Evolutionary conservation across 2,113 vertebrate genomes (phyloP).

Genomic region (Brachyistius frenatus): DNA sequence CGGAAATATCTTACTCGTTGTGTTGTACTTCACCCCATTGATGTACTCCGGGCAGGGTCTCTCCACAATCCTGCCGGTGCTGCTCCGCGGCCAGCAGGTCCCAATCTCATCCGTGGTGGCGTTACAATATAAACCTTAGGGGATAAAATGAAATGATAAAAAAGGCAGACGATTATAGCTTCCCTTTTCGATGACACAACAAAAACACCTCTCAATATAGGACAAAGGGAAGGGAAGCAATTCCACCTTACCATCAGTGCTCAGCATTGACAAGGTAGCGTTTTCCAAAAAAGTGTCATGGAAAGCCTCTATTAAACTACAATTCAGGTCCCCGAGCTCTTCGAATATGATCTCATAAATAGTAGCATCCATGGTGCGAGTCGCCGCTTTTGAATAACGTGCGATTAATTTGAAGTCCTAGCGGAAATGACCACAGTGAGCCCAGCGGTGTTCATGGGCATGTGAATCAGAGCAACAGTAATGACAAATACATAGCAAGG

Average conservation of each 20-base stretch:
- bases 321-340: conserved; percentile 91
- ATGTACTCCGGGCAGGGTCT: conserved; percentile 96
- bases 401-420: not conserved
- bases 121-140: conserved; percentile 91
- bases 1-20: conserved; percentile 89
- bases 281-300: conserved; percentile 88
- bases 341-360: conserved; percentile 88
- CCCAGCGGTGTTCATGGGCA: conserved; percentile 40
- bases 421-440: conserved; percentile 25
- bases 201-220: not conserved
- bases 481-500: conserved; percentile 35
- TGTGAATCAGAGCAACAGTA: conserved; percentile 50
- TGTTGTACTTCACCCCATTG: conserved; percentile 98
- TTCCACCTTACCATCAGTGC: conserved; percentile 88
- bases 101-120: conserved; percentile 96
- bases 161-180: not conserved
- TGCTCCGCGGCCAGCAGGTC: conserved; percentile 96
- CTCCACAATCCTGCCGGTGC: conserved; percentile 90
- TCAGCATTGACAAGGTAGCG: conserved; percentile 83
- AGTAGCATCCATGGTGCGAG: conserved; percentile 84
- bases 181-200: not conserved
- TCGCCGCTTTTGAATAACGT: not conserved
- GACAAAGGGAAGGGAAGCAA: not conserved
- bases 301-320: conserved; percentile 89
- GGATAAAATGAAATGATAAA: not conserved